Evolutionary conservation across 2,797 vertebrate species (phyloP).

Genomic region (Myiotriccus ornatus): DNA sequence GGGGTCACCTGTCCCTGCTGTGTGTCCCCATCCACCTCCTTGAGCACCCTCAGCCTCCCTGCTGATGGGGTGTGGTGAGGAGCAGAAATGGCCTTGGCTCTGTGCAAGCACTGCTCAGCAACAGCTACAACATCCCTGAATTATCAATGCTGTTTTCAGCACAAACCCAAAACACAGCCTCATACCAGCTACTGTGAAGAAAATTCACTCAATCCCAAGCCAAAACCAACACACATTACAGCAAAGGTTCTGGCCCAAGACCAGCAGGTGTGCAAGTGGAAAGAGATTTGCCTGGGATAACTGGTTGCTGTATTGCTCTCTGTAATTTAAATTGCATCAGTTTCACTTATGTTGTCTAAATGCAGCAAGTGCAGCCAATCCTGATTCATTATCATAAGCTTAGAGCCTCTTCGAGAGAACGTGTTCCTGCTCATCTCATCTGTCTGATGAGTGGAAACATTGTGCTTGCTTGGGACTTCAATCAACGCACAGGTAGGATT

Average conservation of each 20-base stretch:
- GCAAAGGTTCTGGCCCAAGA: neutral
- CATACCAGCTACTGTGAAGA: neutral
- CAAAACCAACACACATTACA: neutral
- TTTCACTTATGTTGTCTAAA: neutral
- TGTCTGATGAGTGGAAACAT: neutral
- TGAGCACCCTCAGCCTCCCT: neutral
- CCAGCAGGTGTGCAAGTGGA: neutral
- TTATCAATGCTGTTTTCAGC: neutral
- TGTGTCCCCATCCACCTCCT: neutral
- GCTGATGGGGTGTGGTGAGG: neutral
- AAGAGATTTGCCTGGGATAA: neutral
- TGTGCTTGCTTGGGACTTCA: neutral
- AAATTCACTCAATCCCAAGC: neutral
- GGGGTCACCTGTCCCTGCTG: neutral
- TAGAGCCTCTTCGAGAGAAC: neutral
- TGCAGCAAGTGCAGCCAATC: accelerated
- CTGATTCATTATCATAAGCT: neutral
- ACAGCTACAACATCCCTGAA: neutral
- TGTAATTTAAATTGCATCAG: neutral
- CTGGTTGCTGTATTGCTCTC: neutral
- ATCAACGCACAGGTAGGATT: neutral
- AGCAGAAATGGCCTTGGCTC: neutral
- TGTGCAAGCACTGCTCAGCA: neutral
- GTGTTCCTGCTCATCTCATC: neutral
- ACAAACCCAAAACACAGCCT: neutral